Evolutionary conservation across 2,888 invertebrate genomes (phyloP), one percentile per base, ranked within the genome.

Genomic region (Sphaeridia pumilis): DNA sequence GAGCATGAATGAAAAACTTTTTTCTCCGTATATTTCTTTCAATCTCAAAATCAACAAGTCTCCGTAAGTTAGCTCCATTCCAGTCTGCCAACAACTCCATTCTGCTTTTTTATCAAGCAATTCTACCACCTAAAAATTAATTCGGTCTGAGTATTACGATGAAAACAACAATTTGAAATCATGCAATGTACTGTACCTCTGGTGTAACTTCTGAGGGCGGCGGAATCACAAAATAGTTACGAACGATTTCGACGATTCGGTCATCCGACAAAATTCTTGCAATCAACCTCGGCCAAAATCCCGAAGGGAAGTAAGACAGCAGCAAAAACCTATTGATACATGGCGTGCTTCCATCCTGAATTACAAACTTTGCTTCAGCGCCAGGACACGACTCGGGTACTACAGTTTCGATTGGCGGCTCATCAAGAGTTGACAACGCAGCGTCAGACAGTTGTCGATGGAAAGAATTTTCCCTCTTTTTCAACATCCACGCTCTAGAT

Each of bases 261-360:
- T 86, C 83, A 69, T 95, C 95, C 0, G 92, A 92, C 52, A 95
- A 73, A n/a, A 57, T 46, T n/a, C 57, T 47, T 41, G 93, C 88
- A 58, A 90, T 85, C 22, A 98, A 77, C 1, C 97, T 76, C 1
- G 95, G 87, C 95, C 97, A 98, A 74, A 98, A 97, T 1, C 97
- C 97, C 59, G 89, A 86, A 1, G 98, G 98, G 69, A 97, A 90
- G 73, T 98, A 98, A 0, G 94, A 90, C 81, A 97, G 84, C 10
- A 97, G 77, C 14, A 98, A 75, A 49, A 95, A 75, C 1, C 92
- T 76, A 46, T 60, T 62, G 2, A 65, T 24, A 10, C 60, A 47
- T 2, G 58, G 56, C 7, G 59, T 42, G 42, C 55, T 54, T 17
- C 64, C 62, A 41, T 57, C 44, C 28, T 57, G 46, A 38, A 49